A percentile compares a stretch with the other conserved stretches of the same genome.
Conservation (phyloP, 2,113 vertebrate species). For the Myotis yumanensis region DNA sequence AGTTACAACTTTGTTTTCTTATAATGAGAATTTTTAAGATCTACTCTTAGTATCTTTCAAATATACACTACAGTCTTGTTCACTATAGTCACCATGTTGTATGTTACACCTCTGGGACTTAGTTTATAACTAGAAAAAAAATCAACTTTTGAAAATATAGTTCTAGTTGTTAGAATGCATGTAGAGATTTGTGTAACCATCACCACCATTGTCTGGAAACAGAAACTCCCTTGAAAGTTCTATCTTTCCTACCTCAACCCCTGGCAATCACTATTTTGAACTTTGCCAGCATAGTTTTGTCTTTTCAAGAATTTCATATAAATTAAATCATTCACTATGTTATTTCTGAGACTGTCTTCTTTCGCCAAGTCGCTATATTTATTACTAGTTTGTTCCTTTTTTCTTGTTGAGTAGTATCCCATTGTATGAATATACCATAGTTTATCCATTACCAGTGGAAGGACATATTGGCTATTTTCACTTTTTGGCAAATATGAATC, state of each 20-base stretch:
- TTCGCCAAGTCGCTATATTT: background rate
- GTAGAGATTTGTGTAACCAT: background rate
- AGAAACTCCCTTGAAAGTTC: background rate
- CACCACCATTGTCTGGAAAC: background rate
- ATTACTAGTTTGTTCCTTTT: background rate
- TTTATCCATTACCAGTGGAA: background rate
- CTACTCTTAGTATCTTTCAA: background rate
- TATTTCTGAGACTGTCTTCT: background rate
- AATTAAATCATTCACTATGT: background rate
- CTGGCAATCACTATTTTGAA: background rate
- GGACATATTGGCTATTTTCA: background rate
- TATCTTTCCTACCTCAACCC: background rate
- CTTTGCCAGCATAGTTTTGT: background rate
- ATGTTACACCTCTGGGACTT: background rate
- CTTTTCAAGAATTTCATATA: background rate
- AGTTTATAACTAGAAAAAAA: background rate
- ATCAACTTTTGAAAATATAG: background rate
- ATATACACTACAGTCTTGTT: background rate
- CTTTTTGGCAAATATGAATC: background rate
- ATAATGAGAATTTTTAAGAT: conserved; percentile 7
- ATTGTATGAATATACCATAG: background rate
- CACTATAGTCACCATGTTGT: background rate
- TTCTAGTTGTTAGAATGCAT: background rate
- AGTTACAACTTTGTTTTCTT: background rate
- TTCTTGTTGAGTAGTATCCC: background rate